Evolutionary conservation across 2,888 invertebrate genomes (phyloP).

Genomic region (Anthoptus insignis): DNA sequence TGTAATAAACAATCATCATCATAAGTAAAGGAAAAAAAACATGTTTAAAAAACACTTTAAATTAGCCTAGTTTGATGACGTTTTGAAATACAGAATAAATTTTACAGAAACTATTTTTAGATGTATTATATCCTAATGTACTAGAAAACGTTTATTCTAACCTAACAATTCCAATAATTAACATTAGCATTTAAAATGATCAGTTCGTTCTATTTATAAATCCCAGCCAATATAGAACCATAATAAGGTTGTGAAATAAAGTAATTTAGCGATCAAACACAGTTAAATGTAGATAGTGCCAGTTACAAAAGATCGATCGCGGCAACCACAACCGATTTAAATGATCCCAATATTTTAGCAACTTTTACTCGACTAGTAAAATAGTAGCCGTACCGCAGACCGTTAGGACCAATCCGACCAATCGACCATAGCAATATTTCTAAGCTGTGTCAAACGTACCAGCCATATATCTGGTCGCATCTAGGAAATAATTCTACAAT

Average conservation of each 20-base stretch:
- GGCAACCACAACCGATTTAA: constrained; percentile 23
- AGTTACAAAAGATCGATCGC: constrained; percentile 29
- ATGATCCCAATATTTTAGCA: constrained; percentile 58
- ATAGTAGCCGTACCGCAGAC: constrained; percentile 75
- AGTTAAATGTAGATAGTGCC: constrained; percentile 23
- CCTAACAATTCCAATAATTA: not conserved
- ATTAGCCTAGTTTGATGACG: too few species aligned
- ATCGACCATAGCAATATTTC: constrained; percentile 60
- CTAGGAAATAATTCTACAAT: constrained; percentile 86
- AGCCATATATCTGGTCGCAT: constrained; percentile 65
- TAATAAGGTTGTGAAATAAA: not conserved
- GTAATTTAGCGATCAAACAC: constrained; percentile 16
- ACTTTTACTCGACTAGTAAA: constrained; percentile 74
- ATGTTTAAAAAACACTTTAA: too few species aligned
- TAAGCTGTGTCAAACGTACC: constrained; percentile 56
- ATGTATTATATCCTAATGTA: too few species aligned
- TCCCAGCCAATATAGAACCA: too few species aligned
- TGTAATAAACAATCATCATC: too few species aligned
- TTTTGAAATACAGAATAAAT: too few species aligned
- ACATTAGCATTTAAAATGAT: not conserved
- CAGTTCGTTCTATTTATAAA: too few species aligned
- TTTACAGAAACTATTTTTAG: too few species aligned
- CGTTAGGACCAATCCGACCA: constrained; percentile 73
- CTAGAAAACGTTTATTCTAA: too few species aligned
- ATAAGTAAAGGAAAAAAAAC: too few species aligned